Conservation (phyloP, 1,140 invertebrate species). For the Hydropsyche tenuis region DNA sequence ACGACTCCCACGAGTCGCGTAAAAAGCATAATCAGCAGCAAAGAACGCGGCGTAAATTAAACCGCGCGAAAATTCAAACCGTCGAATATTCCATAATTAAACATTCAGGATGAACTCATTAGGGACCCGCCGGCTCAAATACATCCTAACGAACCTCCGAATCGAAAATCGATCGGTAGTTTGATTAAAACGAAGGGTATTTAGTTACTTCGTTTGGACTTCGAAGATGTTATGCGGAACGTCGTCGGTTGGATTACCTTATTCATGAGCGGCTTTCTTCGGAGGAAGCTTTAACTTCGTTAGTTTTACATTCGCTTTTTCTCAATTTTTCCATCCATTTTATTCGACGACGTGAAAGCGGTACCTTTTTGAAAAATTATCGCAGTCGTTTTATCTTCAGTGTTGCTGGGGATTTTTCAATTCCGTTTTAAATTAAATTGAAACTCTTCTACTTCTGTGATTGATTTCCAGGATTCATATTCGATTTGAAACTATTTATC, state of each 20-base stretch:
- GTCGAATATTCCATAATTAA: background rate
- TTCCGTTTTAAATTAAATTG: no score
- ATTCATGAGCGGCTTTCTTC: constrained; percentile 32
- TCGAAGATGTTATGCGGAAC: no score
- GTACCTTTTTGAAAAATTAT: background rate
- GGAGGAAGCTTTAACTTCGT: constrained; percentile 39
- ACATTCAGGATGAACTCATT: no score
- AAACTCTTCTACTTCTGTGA: no score
- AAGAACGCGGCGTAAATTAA: background rate
- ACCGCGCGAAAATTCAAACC: background rate
- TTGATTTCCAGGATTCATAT: background rate
- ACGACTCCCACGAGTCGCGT: no score
- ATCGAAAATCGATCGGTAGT: background rate
- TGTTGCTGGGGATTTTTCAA: no score
- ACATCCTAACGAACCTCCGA: background rate
- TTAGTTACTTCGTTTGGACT: background rate
- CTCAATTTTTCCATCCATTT: background rate
- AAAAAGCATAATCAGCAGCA: background rate
- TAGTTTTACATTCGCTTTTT: constrained; percentile 36
- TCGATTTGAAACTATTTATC: no score
- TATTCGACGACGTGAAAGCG: background rate
- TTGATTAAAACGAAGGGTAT: no score
- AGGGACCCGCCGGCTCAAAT: no score
- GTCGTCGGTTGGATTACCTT: constrained; percentile 18
- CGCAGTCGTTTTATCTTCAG: no score